A percentile compares a stretch with the other conserved stretches of the same genome.
Evolutionary conservation across 2,113 vertebrate species (phyloP).

Genomic region (Sylvia atricapilla): DNA sequence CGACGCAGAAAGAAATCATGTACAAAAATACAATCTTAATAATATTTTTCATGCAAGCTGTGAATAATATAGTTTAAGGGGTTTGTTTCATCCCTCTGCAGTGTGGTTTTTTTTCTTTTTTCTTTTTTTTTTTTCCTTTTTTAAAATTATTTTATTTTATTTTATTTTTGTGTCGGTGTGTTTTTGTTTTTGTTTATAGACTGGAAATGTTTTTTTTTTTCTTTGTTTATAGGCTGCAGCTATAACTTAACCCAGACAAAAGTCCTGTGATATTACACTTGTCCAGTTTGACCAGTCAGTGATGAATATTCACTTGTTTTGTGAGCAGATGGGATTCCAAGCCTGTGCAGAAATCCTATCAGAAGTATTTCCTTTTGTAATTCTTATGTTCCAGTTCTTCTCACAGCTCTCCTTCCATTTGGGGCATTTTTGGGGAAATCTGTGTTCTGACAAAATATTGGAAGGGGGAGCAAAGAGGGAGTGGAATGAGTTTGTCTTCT

Average conservation of each 20-base stretch:
- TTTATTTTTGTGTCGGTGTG: background rate
- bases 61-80: background rate
- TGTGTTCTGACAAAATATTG: constrained; percentile 3
- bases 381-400: background rate
- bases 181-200: background rate
- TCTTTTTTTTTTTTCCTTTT: background rate
- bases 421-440: background rate
- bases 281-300: background rate
- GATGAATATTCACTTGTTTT: background rate
- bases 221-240: background rate
- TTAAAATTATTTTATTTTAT: background rate
- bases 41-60: background rate
- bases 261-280: background rate
- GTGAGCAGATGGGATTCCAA: background rate
- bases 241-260: background rate
- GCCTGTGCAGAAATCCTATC: background rate
- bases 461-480: background rate
- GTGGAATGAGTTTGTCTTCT: background rate
- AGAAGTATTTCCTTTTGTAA: background rate
- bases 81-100: background rate
- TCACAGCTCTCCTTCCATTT: background rate
- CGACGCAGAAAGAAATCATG: background rate
- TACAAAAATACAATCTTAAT: background rate
- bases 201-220: background rate
- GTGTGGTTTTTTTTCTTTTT: background rate